Evolutionary conservation across 2,888 invertebrate species (phyloP).

Genomic region (Lasioglossum villosulum): DNA sequence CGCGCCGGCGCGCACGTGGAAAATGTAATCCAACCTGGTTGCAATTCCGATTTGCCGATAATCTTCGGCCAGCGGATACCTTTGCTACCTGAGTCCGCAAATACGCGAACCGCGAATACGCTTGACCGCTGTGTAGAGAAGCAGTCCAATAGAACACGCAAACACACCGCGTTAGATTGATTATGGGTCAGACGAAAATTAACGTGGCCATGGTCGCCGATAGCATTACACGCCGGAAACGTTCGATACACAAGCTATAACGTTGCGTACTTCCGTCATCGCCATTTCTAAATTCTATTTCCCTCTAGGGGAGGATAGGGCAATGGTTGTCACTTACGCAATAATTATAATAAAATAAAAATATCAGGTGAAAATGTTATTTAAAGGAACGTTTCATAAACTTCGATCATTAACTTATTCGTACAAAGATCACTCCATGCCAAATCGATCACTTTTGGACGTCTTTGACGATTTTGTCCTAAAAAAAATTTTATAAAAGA

Average conservation of each 20-base stretch:
- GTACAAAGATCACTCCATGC: too few relatives aligned
- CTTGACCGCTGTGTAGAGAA: constrained; percentile 47
- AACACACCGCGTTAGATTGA: constrained; percentile 63
- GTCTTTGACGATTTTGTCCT: too few relatives aligned
- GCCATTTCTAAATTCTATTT: background rate
- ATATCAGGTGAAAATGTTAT: too few relatives aligned
- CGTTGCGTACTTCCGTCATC: background rate
- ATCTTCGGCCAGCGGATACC: constrained; percentile 61
- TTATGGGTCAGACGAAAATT: constrained; percentile 67
- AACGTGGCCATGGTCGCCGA: constrained; percentile 44
- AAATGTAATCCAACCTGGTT: constrained; percentile 46
- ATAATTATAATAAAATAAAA: too few relatives aligned
- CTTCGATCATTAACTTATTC: too few relatives aligned
- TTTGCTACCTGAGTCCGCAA: constrained; percentile 63
- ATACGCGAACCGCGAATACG: constrained; percentile 57
- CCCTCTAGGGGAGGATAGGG: background rate
- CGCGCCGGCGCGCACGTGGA: background rate
- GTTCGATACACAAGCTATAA: background rate
- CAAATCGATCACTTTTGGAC: too few relatives aligned
- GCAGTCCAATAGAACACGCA: constrained; percentile 55
- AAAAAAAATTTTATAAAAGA: too few relatives aligned
- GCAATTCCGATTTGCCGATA: constrained; percentile 57
- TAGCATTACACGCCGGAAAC: constrained; percentile 17
- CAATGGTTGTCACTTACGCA: too few relatives aligned
- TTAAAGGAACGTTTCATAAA: too few relatives aligned